These are phyloP conservation scores for Acanthopagrus latus DNA, from an alignment of 2,797 vertebrate genomes.

Conservation along the genomic window DNA sequence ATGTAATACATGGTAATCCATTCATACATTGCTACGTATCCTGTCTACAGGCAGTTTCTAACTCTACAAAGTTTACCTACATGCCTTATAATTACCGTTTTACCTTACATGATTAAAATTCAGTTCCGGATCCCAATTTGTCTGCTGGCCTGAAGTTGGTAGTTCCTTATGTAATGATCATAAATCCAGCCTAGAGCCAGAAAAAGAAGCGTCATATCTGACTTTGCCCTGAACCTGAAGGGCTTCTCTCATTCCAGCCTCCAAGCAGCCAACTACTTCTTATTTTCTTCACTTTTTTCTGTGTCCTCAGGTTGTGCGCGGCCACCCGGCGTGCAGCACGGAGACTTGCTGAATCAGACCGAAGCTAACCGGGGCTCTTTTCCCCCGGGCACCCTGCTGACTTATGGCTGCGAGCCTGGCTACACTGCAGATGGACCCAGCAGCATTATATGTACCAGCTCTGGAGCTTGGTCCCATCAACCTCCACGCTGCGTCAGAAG, in stretches of 20 bases:
- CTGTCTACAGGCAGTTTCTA: slow-evolving; percentile 22
- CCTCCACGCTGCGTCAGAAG: slow-evolving; percentile 81
- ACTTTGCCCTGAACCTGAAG: not conserved
- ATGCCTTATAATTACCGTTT: slow-evolving; percentile 33
- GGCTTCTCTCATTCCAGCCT: not conserved
- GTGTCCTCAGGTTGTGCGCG: slow-evolving; percentile 79
- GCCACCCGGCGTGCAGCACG: slow-evolving; percentile 79
- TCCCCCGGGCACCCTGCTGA: slow-evolving; percentile 80
- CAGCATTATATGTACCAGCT: slow-evolving; percentile 79
- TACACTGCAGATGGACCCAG: slow-evolving; percentile 80
- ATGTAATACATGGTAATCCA: slow-evolving; percentile 18
- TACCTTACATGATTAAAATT: slow-evolving; percentile 42
- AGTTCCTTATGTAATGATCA: slow-evolving; percentile 2
- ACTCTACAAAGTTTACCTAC: slow-evolving; percentile 20
- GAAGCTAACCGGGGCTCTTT: slow-evolving; percentile 85
- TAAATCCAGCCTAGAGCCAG: not conserved
- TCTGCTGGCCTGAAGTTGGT: slow-evolving; percentile 24
- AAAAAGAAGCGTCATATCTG: slow-evolving; percentile 7
- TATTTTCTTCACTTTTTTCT: slow-evolving; percentile 24
- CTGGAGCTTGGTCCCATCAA: slow-evolving; percentile 80
- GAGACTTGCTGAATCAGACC: slow-evolving; percentile 83
- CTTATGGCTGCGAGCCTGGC: slow-evolving; percentile 82
- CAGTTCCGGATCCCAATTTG: slow-evolving; percentile 11
- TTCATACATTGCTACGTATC: slow-evolving; percentile 28
- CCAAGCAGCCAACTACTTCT: slow-evolving; percentile 21